Conservation (phyloP, 1,140 invertebrate genomes). For the Chelonus insularis region DNA sequence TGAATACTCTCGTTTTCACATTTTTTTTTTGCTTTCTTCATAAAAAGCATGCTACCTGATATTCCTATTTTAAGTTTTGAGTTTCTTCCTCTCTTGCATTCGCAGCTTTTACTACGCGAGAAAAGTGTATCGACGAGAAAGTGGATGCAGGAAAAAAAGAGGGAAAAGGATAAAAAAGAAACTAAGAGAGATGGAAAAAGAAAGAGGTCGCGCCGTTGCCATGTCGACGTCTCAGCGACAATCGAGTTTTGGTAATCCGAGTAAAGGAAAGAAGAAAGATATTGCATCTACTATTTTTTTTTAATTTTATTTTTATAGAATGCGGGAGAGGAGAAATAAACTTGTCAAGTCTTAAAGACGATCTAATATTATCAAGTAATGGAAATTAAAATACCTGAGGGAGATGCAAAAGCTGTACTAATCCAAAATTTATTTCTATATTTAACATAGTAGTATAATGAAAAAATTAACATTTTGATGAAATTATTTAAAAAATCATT, state of each 20-base stretch:
- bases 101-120: neutral
- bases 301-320: neutral
- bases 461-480: no score
- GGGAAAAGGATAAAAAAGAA: neutral
- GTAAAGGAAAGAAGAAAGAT: neutral
- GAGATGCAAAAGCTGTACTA: no score
- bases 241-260: constrained; percentile 12
- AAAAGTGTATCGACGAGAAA: constrained; percentile 12
- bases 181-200: neutral
- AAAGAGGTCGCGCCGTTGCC: constrained; percentile 9
- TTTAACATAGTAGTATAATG: no score
- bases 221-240: constrained; percentile 13
- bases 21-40: constrained; percentile 3
- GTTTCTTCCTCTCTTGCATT: neutral
- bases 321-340: neutral
- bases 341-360: neutral
- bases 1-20: neutral
- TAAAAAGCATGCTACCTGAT: neutral
- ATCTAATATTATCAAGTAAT: no score
- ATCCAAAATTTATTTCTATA: no score
- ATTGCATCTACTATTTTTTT: neutral
- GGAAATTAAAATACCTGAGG: no score
- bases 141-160: neutral
- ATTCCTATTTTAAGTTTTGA: neutral
- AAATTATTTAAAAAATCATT: no score